A percentile compares a stretch with the other conserved stretches of the same genome.
phyloP scores from a whole-genome alignment of 1,140 invertebrate genomes.

The Macrosteles quadrilineatus region DNA sequence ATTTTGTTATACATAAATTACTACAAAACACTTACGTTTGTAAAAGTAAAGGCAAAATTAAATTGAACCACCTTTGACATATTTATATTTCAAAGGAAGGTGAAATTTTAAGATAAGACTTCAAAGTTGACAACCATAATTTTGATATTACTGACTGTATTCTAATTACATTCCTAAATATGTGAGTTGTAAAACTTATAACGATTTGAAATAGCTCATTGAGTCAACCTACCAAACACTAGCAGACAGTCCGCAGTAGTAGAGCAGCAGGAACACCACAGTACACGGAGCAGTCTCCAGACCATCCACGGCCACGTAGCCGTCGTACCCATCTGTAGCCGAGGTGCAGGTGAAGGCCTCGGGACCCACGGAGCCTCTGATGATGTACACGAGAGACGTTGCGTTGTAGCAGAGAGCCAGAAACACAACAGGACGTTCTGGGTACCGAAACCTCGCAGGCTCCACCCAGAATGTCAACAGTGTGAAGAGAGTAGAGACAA shows the following conservation, averaged over 20 bases:
- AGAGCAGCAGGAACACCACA: slow-evolving; percentile 79
- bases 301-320: slow-evolving; percentile 64
- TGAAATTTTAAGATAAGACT: too few relatives aligned
- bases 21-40: too few relatives aligned
- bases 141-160: too few relatives aligned
- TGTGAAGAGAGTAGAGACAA: slow-evolving; percentile 76
- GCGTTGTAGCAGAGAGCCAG: slow-evolving; percentile 81
- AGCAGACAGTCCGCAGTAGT: slow-evolving; percentile 79
- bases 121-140: too few relatives aligned
- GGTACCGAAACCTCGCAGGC: slow-evolving; percentile 57
- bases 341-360: slow-evolving; percentile 60
- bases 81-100: too few relatives aligned
- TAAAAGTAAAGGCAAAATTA: too few relatives aligned
- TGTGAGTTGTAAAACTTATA: too few relatives aligned
- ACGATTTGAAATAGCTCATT: too few relatives aligned
- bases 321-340: slow-evolving; percentile 54
- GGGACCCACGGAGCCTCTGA: slow-evolving; percentile 66
- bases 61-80: too few relatives aligned
- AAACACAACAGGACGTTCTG: slow-evolving; percentile 74
- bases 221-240: slow-evolving; percentile 69
- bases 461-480: slow-evolving; percentile 77
- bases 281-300: slow-evolving; percentile 79
- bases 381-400: slow-evolving; percentile 58
- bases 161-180: too few relatives aligned
- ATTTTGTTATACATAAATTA: too few relatives aligned